Evolutionary conservation across 2,888 invertebrate genomes (phyloP).

Genomic region (Argyresthia goedartella): DNA sequence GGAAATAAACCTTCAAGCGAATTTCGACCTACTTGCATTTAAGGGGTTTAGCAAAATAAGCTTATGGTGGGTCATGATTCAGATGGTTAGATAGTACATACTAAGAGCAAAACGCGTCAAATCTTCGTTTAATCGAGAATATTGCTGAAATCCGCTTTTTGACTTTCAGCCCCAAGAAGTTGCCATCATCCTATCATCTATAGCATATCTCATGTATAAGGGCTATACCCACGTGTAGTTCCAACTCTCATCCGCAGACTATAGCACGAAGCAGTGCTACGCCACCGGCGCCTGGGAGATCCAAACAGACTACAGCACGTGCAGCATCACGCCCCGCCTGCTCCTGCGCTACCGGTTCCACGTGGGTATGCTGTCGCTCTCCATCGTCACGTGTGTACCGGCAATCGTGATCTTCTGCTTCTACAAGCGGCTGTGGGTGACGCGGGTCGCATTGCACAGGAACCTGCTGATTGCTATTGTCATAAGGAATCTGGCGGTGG

Average conservation of each 20-base stretch:
- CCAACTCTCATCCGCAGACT: conserved; percentile 58
- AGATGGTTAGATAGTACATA: too few relatives aligned
- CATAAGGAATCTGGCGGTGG: conserved; percentile 67
- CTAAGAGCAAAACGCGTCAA: too few relatives aligned
- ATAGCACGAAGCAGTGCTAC: conserved; percentile 68
- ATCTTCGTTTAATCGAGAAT: too few relatives aligned
- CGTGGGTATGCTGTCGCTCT: conserved; percentile 60
- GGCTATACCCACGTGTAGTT: too few relatives aligned
- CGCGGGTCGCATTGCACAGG: conserved; percentile 69
- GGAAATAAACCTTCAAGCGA: too few relatives aligned
- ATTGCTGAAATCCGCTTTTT: too few relatives aligned
- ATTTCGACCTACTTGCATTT: too few relatives aligned
- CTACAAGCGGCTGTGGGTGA: conserved; percentile 64
- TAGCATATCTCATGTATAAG: too few relatives aligned
- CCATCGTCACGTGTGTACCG: conserved; percentile 64
- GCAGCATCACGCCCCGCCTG: conserved; percentile 67
- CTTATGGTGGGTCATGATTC: too few relatives aligned
- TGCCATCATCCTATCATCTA: too few relatives aligned
- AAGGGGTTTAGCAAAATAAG: too few relatives aligned
- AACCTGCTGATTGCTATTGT: conserved; percentile 72
- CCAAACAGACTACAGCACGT: conserved; percentile 69
- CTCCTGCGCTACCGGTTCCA: conserved; percentile 64
- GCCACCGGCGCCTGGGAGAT: conserved; percentile 69
- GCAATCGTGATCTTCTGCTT: conserved; percentile 69
- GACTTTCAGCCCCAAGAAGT: too few relatives aligned